Base-by-base conservation (phyloP, 1,140 invertebrate species). In the Phenacoccus solenopsis region DNA sequence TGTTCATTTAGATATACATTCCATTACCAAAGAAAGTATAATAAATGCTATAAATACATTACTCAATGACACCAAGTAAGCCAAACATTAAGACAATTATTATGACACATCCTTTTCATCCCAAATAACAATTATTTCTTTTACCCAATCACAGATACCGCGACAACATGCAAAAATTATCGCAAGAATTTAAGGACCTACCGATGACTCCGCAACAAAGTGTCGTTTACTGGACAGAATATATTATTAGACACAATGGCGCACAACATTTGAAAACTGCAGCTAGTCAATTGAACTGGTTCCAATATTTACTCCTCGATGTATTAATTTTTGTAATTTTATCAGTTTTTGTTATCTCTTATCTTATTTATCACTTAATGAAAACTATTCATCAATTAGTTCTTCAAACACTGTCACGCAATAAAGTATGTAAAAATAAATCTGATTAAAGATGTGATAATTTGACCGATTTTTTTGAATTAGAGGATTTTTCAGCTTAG, bases 171-270 rank as follows among this genome's bases (percentile, higher is more conserved):
- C 5, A 71, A 49, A 27, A 27, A n/a, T 25, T 70, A 21, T 70
- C 72, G 4, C 5, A n/a, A n/a, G 13, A 32, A 24, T 79, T 79
- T 20, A 79, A 77, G 20, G 84, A 86, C 73, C 78, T 81, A 49
- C 82, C 84, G 1, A 74, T 81, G 72, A 75, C 77, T 9, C 79
- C 83, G 0, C 71, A 82, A 30, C 81, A 84, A 3, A 82, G 79
- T 0, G 82, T 84, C 0, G 75, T 84, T 21, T 86, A 81, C 77
- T 86, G 84, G 84, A 80, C 83, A 0, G 84, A 86, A 74, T 85
- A 86, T 72, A 74, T 74, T 7, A 56, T 81, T 21, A 76, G 79
- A 59, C 76, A 82, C 72, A 76, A 78, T 57, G 80, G 79, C n/a
- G 79, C 78, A 1, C 2, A 5, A 24, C 70, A 70, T 28, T 64